phyloP scores from a whole-genome alignment of 2,113 vertebrate genomes.

The Ptilorrhoa leucosticta region DNA sequence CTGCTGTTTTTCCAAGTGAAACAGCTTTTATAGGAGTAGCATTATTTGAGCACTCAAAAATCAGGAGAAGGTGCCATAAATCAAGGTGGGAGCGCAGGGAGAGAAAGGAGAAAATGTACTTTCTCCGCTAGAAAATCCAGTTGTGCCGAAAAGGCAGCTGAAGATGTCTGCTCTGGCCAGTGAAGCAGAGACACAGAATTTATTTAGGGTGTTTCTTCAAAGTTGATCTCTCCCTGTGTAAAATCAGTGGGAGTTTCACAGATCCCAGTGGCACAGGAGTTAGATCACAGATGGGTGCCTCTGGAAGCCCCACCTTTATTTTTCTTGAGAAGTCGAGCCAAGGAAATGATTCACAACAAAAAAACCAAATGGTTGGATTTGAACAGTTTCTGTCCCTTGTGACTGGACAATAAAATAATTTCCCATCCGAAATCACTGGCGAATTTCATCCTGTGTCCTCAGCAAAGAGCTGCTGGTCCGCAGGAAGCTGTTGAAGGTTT shows the following conservation, averaged over 20 bases:
- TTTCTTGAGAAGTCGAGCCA: background rate
- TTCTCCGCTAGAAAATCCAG: background rate
- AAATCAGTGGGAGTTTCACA: background rate
- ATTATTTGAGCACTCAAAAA: background rate
- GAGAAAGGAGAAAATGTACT: background rate
- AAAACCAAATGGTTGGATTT: background rate
- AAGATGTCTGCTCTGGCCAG: background rate
- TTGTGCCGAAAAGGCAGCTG: background rate
- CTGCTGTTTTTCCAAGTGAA: background rate
- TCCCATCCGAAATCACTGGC: background rate
- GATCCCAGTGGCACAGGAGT: background rate
- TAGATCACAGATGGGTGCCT: conserved; percentile 22
- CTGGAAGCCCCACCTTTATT: conserved; percentile 16
- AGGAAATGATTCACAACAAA: conserved; percentile 16
- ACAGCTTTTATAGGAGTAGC: background rate
- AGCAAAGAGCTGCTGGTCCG: background rate
- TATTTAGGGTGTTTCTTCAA: background rate
- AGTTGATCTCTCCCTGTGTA: background rate
- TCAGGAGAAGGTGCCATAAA: background rate
- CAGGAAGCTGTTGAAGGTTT: background rate
- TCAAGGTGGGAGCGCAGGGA: background rate
- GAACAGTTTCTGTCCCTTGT: background rate
- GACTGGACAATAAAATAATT: background rate
- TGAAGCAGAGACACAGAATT: background rate
- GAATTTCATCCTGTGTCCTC: background rate